Evolutionary conservation across 2,113 vertebrate genomes (phyloP), one percentile per base, ranked within the genome.

Genomic region (Pterocles gutturalis): DNA sequence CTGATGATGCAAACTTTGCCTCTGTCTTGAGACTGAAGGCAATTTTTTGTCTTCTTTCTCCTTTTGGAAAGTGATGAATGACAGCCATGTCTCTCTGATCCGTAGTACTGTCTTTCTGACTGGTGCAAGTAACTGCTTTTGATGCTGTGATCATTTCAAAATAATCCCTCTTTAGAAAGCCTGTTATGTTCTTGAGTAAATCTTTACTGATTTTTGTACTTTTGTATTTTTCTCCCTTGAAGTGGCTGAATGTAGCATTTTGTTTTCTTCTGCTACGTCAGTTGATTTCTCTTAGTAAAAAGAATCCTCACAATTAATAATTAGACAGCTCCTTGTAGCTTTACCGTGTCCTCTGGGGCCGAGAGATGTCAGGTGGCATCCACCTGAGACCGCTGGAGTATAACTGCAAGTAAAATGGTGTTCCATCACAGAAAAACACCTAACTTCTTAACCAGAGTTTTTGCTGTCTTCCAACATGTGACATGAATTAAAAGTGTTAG

Each of bases 111-210:
- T 77, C 93, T 93, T 97, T 96, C 70, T 62, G 58, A 79, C 80
- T 94, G 90, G 92, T 86, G 84, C 62, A 71, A 54, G 60, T 92
- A 94, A 86, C 89, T 93, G 94, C 86, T 65, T 93, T 85, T 93
- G 90, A 87, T 96, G 91, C 94, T 76, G 60, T 92, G 96, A 91
- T 93, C 71, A 65, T 91, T 95, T 96, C 81, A 92, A 84, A 95
- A 88, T 97, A 97, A 97, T 97, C 97, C 92, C 55, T 90, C 77
- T 96, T 87, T 73, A 89, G 89, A 96, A 97, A 96, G 88, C 88
- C 95, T 72, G 51, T 95, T 94, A 64, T 36, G 65, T 87, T 71
- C n/a, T 79, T 85, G 84, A 95, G 91, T 93, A 96, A 93, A 96
- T 89, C 93, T 90, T 70, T 71, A 24, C 41, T 96, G 95, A 65